Conservation (phyloP, 2,113 vertebrate genomes). For the Ceyx cyanopectus region DNA sequence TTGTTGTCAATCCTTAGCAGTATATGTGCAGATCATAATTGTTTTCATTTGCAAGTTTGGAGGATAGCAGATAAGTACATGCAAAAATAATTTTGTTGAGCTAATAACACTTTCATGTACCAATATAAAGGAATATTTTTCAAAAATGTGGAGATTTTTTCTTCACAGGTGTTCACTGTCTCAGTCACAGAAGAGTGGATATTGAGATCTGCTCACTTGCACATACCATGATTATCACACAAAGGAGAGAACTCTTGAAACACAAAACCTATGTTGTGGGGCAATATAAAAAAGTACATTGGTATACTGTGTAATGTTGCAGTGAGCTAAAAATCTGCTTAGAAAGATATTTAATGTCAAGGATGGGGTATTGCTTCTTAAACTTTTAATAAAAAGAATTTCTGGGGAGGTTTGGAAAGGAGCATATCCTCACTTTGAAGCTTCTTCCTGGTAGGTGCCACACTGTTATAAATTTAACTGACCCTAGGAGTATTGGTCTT, state of each 20-base stretch:
- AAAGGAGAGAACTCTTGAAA: not conserved
- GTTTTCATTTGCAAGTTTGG: not conserved
- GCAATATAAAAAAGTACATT: not conserved
- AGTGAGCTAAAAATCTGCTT: not conserved
- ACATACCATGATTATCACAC: not conserved
- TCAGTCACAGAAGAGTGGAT: not conserved
- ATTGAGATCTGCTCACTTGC: not conserved
- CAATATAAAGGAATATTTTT: not conserved
- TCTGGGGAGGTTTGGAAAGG: not conserved
- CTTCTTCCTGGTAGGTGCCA: not conserved
- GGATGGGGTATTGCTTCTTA: not conserved
- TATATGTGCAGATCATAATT: not conserved
- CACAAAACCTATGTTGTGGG: not conserved
- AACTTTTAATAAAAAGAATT: not conserved
- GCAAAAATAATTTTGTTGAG: not conserved
- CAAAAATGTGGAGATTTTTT: not conserved
- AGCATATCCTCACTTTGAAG: not conserved
- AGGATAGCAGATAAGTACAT: not conserved
- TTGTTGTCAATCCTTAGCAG: not conserved
- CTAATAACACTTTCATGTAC: not conserved
- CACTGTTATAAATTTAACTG: slow-evolving; percentile 58
- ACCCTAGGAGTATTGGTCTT: slow-evolving; percentile 62
- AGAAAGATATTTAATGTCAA: not conserved
- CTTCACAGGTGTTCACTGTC: not conserved
- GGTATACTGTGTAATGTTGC: not conserved